These are phyloP conservation scores for Drosophila pseudotakahashii DNA, from an alignment of 2,888 invertebrate species.

Conservation along the genomic window DNA sequence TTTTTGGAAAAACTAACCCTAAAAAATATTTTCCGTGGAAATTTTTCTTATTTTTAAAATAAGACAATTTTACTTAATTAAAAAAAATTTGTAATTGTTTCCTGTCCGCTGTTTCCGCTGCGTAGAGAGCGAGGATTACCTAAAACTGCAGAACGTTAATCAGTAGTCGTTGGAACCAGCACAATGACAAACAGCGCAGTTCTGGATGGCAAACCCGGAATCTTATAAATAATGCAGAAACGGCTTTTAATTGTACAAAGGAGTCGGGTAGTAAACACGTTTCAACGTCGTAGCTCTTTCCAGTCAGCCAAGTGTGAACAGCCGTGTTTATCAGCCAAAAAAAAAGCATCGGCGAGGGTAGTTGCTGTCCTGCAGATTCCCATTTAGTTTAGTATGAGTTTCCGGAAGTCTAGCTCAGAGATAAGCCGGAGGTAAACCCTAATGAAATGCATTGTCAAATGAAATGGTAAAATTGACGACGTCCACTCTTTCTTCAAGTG, in stretches of 20 bases:
- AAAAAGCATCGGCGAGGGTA: constrained; percentile 30
- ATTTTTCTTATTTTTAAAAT: too few species aligned
- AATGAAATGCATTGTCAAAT: constrained; percentile 81
- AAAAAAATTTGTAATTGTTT: too few species aligned
- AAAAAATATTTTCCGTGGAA: too few species aligned
- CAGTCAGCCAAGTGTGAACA: constrained; percentile 71
- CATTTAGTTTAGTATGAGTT: constrained; percentile 71
- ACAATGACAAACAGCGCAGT: not conserved
- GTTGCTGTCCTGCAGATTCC: constrained; percentile 28
- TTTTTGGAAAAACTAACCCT: too few species aligned
- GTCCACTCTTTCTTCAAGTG: constrained; percentile 74
- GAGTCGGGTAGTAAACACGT: constrained; percentile 9
- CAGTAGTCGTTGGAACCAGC: not conserved
- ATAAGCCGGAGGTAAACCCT: constrained; percentile 49
- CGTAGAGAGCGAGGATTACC: too few species aligned
- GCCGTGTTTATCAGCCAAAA: constrained; percentile 73
- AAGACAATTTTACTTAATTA: too few species aligned
- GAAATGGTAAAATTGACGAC: constrained; percentile 81
- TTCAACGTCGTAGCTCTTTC: constrained; percentile 42
- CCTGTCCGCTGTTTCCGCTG: too few species aligned
- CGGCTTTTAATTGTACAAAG: constrained; percentile 73
- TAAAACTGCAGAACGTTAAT: too few species aligned
- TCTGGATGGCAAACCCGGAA: too few species aligned
- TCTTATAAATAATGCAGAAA: constrained; percentile 70
- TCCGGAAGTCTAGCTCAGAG: constrained; percentile 13